Evolutionary conservation across 2,888 invertebrate genomes (phyloP), one percentile per base, ranked within the genome.

Genomic region (Stratiomys singularior): DNA sequence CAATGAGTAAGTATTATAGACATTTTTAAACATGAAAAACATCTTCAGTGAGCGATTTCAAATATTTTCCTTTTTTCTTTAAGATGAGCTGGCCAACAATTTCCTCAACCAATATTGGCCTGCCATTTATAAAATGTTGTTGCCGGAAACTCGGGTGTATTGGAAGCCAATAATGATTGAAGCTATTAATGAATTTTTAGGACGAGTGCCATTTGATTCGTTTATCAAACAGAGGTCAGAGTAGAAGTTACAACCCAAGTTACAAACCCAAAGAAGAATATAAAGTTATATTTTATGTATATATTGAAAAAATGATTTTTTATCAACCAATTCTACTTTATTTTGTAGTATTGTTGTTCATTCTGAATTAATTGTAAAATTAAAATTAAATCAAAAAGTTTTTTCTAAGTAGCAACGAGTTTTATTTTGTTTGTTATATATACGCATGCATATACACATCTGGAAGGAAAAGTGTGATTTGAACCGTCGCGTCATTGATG

Each of bases 1-100:
- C 89, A 56, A 85, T 93, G 77, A 92, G 93, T 93, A 86, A 90
- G 92, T 76, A n/a, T n/a, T n/a, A n/a, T n/a, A n/a, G n/a, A n/a
- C n/a, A n/a, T n/a, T 47, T 21, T 25, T 13, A 18, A 5, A 44
- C n/a, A 4, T 13, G 1, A n/a, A n/a, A 9, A 66, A 4, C 27
- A 28, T 21, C 11, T 27, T 18, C 0, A 27, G 0, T 37, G 0
- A 66, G 27, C 25, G 13, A n/a, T 13, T n/a, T 25, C 15, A 72
- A 15, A 21, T 64, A 15, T 44, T 52, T 23, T 66, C 37, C 13
- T 46, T 78, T 78, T 74, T 37, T 44, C 86, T 86, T 37, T 47
- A 82, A 89, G 89, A 87, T 77, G 82, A 84, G 79, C 84, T 87
- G 9, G 88, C 88, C 1, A 79, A 88, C 37, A 81, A 81, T 4